Percentiles rank a stretch among this genome's conserved stretches.
Conservation (phyloP, 2,888 invertebrate genomes). For the Portevinia maculata region DNA sequence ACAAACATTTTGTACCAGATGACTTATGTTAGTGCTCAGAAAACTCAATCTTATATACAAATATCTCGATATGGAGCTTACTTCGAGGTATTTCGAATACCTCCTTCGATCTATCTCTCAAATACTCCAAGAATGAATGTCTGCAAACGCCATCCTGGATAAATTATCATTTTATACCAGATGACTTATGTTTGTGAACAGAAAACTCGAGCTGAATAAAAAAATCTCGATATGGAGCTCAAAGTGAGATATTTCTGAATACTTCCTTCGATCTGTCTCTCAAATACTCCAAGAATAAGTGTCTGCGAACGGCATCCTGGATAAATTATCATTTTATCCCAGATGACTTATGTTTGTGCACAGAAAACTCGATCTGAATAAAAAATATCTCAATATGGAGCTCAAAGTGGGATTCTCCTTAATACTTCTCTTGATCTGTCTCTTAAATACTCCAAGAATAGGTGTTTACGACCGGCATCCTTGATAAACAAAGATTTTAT, state of each 20-base stretch:
- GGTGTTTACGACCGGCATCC: constrained; percentile 34
- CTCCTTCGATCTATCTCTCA: constrained; percentile 17
- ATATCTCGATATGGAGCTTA: constrained; percentile 2
- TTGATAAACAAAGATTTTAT: constrained; percentile 22
- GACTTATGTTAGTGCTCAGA: constrained; percentile 30
- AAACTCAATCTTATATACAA: neutral
- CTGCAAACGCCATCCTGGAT: constrained; percentile 36
- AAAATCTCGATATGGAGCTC: constrained; percentile 2
- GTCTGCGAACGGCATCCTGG: constrained; percentile 45
- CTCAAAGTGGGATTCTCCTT: constrained; percentile 28
- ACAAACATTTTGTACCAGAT: constrained; percentile 26
- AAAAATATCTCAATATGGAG: neutral
- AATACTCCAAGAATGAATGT: constrained; percentile 19
- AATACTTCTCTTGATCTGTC: constrained; percentile 10
- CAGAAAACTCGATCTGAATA: neutral
- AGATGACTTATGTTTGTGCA: constrained; percentile 44
- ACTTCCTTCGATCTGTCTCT: constrained; percentile 24
- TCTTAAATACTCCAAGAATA: constrained; percentile 34
- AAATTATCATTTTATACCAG: constrained; percentile 26
- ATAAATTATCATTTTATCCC: constrained; percentile 23
- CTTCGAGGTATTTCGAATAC: neutral
- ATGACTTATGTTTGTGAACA: constrained; percentile 38
- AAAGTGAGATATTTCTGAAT: constrained; percentile 34
- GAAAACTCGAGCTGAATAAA: neutral
- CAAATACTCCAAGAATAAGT: constrained; percentile 32